phyloP scores from a whole-genome alignment of 37 sponge, comb jelly and placozoan genomes.

The Haliclona indistincta region DNA sequence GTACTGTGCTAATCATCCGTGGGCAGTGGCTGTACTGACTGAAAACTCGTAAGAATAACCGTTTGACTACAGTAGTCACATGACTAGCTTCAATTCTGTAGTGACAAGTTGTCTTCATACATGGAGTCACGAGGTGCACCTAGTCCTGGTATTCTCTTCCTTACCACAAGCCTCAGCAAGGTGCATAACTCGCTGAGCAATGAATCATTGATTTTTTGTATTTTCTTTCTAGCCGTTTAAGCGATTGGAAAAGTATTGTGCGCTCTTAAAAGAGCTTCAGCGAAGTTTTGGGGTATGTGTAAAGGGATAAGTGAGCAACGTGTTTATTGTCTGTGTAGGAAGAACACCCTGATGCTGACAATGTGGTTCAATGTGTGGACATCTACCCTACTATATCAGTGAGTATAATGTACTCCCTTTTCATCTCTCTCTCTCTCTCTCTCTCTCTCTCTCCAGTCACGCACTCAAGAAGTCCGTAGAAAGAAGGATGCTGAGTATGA shows the following conservation, averaged over 20 bases:
- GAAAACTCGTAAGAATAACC: constrained; percentile 82
- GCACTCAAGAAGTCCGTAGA: constrained; percentile 77
- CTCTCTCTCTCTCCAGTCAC: constrained; percentile 20
- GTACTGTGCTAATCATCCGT: constrained; percentile 86
- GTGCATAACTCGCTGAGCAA: constrained; percentile 11
- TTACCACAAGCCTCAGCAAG: constrained; percentile 86
- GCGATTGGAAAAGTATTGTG: constrained; percentile 88
- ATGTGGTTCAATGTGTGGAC: constrained; percentile 39
- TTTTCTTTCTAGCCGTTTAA: constrained; percentile 59
- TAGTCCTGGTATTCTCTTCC: constrained; percentile 81
- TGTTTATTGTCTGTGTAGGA: constrained; percentile 41
- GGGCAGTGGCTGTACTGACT: constrained; percentile 87
- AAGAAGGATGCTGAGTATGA: constrained; percentile 88
- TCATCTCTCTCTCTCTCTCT: background rate
- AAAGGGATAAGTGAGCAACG: background rate
- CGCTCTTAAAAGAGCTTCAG: constrained; percentile 76
- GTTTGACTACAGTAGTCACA: background rate
- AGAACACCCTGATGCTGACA: constrained; percentile 68
- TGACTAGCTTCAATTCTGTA: constrained; percentile 2
- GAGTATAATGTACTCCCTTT: constrained; percentile 18
- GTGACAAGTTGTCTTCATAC: constrained; percentile 82
- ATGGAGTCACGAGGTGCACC: constrained; percentile 88
- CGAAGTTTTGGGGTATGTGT: constrained; percentile 73
- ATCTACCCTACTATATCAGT: constrained; percentile 52
- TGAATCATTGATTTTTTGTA: background rate